Evolutionary conservation across 2,797 vertebrate genomes (phyloP).

Genomic region (Eremophila alpestris): DNA sequence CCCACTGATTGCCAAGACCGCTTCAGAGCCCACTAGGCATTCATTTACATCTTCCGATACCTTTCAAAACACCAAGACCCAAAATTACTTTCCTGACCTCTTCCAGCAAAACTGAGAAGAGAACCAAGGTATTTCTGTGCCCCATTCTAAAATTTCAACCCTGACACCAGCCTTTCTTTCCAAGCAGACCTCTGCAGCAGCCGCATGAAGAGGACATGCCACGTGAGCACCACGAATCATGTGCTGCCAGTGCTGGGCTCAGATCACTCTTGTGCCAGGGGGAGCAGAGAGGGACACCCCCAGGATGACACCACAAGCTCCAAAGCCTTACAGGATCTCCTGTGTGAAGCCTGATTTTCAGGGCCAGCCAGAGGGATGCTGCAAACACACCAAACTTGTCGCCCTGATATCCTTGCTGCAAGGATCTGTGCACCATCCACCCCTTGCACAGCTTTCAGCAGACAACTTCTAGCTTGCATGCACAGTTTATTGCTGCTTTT

Average conservation of each 20-base stretch:
- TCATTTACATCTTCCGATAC: neutral
- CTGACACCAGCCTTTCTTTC: neutral
- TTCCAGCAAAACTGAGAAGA: neutral
- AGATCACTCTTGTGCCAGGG: accelerated
- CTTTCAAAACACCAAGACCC: neutral
- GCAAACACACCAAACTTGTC: neutral
- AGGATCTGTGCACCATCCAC: neutral
- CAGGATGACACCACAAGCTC: neutral
- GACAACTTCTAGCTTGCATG: neutral
- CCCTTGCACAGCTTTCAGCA: neutral
- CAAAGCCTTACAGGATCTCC: neutral
- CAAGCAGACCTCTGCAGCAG: neutral
- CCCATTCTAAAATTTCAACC: neutral
- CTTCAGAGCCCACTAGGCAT: neutral
- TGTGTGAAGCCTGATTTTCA: neutral
- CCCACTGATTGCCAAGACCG: neutral
- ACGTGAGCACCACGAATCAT: accelerated
- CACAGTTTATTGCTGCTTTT: neutral
- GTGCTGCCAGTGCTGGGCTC: accelerated
- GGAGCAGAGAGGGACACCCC: neutral
- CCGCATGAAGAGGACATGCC: accelerated
- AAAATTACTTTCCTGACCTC: neutral
- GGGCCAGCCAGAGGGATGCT: neutral
- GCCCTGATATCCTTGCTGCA: neutral
- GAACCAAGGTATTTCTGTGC: neutral